Percentiles rank a stretch among this genome's conserved stretches.
phyloP scores from a whole-genome alignment of 2,888 invertebrate species.

The Apotomis capreana region DNA sequence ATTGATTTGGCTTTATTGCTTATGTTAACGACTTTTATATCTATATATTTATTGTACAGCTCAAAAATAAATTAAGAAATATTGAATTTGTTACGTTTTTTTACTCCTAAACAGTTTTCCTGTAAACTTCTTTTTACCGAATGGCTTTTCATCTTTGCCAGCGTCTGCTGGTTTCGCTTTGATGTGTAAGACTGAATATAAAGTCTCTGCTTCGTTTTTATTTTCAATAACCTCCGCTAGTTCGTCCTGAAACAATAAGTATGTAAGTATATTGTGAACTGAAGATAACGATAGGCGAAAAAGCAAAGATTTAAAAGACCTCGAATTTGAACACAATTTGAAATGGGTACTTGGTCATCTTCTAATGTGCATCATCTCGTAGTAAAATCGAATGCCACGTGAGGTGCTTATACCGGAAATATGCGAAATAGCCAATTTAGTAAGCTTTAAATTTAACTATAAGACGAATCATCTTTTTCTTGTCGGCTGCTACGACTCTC shows the following conservation, averaged over 20 bases:
- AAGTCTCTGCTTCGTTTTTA: conserved; percentile 85
- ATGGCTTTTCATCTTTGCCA: conserved; percentile 64
- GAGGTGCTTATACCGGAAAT: no score
- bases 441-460: no score
- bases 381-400: no score
- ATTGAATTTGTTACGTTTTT: conserved; percentile 51
- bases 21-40: conserved; percentile 30
- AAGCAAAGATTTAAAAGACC: no score
- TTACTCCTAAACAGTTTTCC: conserved; percentile 65
- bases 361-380: no score
- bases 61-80: conserved; percentile 48
- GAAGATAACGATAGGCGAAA: no score
- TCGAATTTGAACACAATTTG: no score
- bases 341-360: no score
- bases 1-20: conserved; percentile 23
- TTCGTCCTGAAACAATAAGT: conserved; percentile 82
- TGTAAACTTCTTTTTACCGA: conserved; percentile 65
- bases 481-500: no score
- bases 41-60: conserved; percentile 15
- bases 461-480: no score
- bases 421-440: no score
- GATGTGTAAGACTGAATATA: conserved; percentile 88
- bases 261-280: no score
- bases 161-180: conserved; percentile 83
- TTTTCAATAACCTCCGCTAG: conserved; percentile 89